Evolutionary conservation across 2,797 vertebrate species (phyloP).

Genomic region (Ambastaia sidthimunki): DNA sequence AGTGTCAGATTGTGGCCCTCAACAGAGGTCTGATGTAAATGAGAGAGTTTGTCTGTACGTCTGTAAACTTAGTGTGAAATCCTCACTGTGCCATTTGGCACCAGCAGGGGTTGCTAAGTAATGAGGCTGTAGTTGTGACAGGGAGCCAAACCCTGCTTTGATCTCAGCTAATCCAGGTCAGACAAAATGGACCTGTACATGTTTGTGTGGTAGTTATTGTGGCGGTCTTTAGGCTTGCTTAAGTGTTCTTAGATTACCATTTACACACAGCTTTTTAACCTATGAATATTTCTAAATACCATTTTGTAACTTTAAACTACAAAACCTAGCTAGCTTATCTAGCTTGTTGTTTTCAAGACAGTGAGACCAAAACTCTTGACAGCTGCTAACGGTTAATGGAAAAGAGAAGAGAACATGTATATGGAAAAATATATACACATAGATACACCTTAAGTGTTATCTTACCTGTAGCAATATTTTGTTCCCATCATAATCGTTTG

Average conservation of each 20-base stretch:
- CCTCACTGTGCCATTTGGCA: slow-evolving; percentile 30
- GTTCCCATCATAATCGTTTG: slow-evolving; percentile 93
- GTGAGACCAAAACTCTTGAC: too few species aligned
- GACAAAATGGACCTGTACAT: slow-evolving; percentile 43
- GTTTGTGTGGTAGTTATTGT: slow-evolving; percentile 18
- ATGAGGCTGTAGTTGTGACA: slow-evolving; percentile 66
- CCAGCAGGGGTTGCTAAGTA: slow-evolving; percentile 71
- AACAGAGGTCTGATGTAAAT: background rate
- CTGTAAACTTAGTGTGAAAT: slow-evolving; percentile 16
- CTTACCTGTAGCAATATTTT: slow-evolving; percentile 93
- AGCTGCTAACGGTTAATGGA: too few species aligned
- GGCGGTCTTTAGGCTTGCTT: slow-evolving; percentile 33
- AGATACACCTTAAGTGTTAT: background rate
- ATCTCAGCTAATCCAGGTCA: slow-evolving; percentile 65
- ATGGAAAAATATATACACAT: background rate
- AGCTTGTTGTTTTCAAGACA: too few species aligned
- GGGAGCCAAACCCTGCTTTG: slow-evolving; percentile 59
- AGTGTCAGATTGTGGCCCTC: too few species aligned
- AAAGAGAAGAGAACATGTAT: too few species aligned
- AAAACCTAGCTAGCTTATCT: too few species aligned
- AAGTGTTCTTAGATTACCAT: too few species aligned
- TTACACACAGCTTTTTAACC: too few species aligned
- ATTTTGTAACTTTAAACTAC: too few species aligned
- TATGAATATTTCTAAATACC: too few species aligned
- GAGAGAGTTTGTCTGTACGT: background rate